These are phyloP conservation scores for Halocynthia aurantium DNA, from an alignment of 23 tunicate genomes.

Conservation along the genomic window DNA sequence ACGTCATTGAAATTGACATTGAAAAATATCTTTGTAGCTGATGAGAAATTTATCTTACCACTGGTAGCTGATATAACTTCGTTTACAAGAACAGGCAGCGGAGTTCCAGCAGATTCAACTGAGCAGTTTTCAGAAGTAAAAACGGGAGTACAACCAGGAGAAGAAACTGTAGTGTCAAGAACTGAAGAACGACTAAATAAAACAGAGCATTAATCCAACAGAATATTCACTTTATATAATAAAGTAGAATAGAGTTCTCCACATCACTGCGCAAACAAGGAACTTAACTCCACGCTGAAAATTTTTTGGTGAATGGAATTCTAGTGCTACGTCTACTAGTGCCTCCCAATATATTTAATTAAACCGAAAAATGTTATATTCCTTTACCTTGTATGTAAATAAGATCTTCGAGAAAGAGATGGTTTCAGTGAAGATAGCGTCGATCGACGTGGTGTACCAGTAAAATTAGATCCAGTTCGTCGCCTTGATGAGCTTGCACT, in stretches of 20 bases:
- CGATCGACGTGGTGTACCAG: background rate
- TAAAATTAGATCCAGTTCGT: background rate
- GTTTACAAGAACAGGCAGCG: constrained; percentile 65
- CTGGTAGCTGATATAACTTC: constrained; percentile 59
- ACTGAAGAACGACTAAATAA: constrained; percentile 2
- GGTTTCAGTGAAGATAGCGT: background rate
- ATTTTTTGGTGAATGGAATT: no score
- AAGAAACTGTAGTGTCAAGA: constrained; percentile 3
- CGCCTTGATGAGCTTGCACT: background rate
- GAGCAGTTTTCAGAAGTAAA: constrained; percentile 30
- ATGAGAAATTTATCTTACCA: constrained; percentile 19
- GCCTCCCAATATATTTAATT: no score
- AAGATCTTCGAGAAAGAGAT: background rate
- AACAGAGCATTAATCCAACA: background rate
- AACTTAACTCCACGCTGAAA: no score
- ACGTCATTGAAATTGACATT: no score
- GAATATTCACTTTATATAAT: background rate
- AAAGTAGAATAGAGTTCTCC: no score
- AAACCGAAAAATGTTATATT: no score
- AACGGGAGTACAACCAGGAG: constrained; percentile 47
- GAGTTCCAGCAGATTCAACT: constrained; percentile 46
- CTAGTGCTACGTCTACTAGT: no score
- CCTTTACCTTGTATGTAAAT: constrained; percentile 5
- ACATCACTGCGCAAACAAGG: no score
- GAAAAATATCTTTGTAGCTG: background rate